Percentiles rank a stretch among this genome's conserved stretches.
These are phyloP conservation scores for Diabrotica virgifera DNA, from an alignment of 1,140 invertebrate genomes.

Conservation along the genomic window DNA sequence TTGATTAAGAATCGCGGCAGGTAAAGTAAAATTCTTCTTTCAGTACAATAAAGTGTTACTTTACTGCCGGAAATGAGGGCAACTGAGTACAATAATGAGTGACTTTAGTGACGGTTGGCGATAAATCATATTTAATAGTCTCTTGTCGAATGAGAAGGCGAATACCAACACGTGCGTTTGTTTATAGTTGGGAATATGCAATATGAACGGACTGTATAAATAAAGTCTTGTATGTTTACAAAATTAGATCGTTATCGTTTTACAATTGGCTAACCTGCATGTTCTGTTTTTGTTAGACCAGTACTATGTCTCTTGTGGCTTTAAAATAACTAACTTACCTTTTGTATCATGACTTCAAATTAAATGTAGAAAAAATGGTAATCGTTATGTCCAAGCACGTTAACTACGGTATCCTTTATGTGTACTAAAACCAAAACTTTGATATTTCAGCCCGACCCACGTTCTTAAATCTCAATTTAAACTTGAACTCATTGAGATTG, in stretches of 20 bases:
- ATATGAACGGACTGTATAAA: too few relatives aligned
- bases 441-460: conserved; percentile 89
- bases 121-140: too few relatives aligned
- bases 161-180: too few relatives aligned
- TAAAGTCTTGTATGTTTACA: not conserved
- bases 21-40: too few relatives aligned
- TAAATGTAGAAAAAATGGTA: conserved; percentile 5
- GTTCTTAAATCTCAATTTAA: conserved; percentile 93
- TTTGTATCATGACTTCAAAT: not conserved
- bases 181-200: too few relatives aligned
- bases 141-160: too few relatives aligned
- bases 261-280: conserved; percentile 40
- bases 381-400: not conserved
- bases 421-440: conserved; percentile 26
- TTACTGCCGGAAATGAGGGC: too few relatives aligned
- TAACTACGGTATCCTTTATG: not conserved
- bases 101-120: too few relatives aligned
- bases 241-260: conserved; percentile 14
- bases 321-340: conserved; percentile 41
- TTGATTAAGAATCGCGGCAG: too few relatives aligned
- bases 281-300: conserved; percentile 41
- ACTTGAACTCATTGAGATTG: conserved; percentile 85
- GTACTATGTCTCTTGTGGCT: conserved; percentile 44
- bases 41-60: too few relatives aligned
- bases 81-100: too few relatives aligned